A percentile compares a stretch with the other conserved stretches of the same genome.
These are phyloP conservation scores for Rugalucina vietnamica DNA, from an alignment of 2,888 invertebrate species.

Conservation along the genomic window DNA sequence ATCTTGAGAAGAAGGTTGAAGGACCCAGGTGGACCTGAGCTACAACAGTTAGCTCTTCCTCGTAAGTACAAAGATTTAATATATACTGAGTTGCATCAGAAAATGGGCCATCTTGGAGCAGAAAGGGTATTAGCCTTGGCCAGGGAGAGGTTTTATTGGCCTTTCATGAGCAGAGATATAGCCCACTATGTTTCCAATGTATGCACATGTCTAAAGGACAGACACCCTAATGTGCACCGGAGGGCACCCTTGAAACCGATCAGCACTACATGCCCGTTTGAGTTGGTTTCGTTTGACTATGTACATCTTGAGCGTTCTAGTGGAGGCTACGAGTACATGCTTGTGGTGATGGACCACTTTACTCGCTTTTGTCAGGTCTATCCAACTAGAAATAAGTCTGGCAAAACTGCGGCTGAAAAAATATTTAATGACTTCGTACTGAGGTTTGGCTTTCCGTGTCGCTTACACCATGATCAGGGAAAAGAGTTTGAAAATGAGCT, in stretches of 20 bases:
- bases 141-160: constrained; percentile 26
- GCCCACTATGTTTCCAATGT: constrained; percentile 5
- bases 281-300: constrained; percentile 48
- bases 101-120: constrained; percentile 30
- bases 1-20: background rate
- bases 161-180: constrained; percentile 20
- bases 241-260: constrained; percentile 27
- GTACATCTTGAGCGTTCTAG: constrained; percentile 46
- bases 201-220: constrained; percentile 18
- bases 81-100: constrained; percentile 26
- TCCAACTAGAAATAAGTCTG: constrained; percentile 37
- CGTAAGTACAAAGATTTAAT: background rate
- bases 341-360: constrained; percentile 48
- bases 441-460: constrained; percentile 43
- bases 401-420: constrained; percentile 33
- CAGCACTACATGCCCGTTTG: constrained; percentile 38
- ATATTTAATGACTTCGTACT: constrained; percentile 40
- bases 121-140: constrained; percentile 26
- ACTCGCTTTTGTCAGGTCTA: constrained; percentile 39
- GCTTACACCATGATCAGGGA: constrained; percentile 46
- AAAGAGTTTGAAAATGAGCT: constrained; percentile 49
- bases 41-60: background rate
- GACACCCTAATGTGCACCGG: background rate
- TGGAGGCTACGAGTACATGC: constrained; percentile 46
- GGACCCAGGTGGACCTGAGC: background rate